Conservation (phyloP, 1,140 invertebrate genomes). For the Brachionus plicatilis region DNA sequence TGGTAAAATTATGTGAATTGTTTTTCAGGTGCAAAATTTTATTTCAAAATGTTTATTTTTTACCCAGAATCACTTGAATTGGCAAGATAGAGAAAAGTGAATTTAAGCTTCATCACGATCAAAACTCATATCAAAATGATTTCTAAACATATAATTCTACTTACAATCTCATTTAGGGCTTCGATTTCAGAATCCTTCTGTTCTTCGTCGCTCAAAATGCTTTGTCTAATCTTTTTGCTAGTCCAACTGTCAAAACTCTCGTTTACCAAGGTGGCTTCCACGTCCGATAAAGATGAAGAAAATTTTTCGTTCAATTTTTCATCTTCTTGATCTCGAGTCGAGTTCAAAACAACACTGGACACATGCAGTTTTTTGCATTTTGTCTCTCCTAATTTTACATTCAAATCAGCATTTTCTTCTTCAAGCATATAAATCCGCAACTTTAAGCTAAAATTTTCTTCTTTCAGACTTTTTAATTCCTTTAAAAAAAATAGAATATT, state of each 20-base stretch:
- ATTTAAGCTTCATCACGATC: no score
- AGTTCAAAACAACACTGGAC: neutral
- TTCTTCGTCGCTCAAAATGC: neutral
- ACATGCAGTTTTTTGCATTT: neutral
- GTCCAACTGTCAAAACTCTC: neutral
- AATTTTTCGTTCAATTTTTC: neutral
- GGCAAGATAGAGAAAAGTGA: no score
- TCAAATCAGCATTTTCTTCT: constrained; percentile 65
- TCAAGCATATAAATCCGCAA: constrained; percentile 82
- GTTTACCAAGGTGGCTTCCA: neutral
- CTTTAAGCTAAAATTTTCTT: constrained; percentile 87
- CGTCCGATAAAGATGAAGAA: constrained; percentile 6
- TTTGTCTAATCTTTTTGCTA: neutral
- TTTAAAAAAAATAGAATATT: constrained; percentile 48
- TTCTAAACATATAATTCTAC: neutral
- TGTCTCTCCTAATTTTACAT: neutral
- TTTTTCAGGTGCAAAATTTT: no score
- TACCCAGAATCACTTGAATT: no score
- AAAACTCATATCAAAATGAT: no score
- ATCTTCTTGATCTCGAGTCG: neutral
- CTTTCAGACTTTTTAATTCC: constrained; percentile 70
- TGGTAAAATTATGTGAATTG: no score
- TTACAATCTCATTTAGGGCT: neutral
- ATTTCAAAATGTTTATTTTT: no score
- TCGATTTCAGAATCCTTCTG: neutral